Evolutionary conservation across 2,797 vertebrate species (phyloP).

Genomic region (Molossus molossus): DNA sequence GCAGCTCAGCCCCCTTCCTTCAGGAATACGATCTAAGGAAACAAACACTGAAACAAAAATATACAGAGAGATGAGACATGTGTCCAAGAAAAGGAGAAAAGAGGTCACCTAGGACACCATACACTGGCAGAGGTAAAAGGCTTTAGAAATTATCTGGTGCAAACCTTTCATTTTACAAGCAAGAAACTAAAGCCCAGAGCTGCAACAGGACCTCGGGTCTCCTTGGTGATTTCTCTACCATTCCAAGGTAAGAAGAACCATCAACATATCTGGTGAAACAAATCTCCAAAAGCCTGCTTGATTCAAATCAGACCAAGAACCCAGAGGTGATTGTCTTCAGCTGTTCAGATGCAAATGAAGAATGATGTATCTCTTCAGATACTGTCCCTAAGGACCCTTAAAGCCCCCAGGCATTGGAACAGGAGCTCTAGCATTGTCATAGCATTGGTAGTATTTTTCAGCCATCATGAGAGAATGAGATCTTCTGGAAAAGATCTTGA

Average conservation of each 20-base stretch:
- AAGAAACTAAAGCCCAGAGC: neutral
- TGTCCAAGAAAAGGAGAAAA: neutral
- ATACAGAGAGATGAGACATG: neutral
- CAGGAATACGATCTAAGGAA: slow-evolving; percentile 8
- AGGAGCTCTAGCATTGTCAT: neutral
- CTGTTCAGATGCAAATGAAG: neutral
- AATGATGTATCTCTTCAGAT: neutral
- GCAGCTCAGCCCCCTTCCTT: neutral
- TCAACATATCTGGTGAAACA: neutral
- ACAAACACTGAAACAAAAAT: neutral
- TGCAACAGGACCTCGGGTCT: neutral
- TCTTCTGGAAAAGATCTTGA: neutral
- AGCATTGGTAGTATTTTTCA: neutral
- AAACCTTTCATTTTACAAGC: neutral
- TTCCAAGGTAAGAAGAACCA: neutral
- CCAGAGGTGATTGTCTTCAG: neutral
- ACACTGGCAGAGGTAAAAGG: neutral
- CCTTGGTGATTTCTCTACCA: neutral
- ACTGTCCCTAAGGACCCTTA: no score
- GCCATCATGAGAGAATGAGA: neutral
- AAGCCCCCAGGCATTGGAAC: neutral
- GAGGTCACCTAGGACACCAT: neutral
- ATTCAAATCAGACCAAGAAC: neutral
- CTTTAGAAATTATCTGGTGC: neutral
- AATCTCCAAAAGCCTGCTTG: neutral